phyloP scores from a whole-genome alignment of 2,797 vertebrate genomes.

The Liasis olivaceus region DNA sequence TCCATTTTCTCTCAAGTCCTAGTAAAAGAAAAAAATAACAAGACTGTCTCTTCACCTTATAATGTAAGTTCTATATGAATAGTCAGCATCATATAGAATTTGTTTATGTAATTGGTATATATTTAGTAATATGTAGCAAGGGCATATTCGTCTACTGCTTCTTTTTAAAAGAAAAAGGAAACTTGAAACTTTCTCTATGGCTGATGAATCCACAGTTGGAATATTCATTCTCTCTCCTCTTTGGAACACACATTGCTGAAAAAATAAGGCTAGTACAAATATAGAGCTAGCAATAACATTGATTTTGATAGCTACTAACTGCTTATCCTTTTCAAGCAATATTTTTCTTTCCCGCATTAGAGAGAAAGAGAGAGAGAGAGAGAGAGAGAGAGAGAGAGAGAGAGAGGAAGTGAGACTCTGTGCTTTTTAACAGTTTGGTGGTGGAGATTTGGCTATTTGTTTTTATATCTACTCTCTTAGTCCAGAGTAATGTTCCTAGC shows the following conservation, averaged over 20 bases:
- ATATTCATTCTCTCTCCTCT: not conserved
- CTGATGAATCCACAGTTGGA: not conserved
- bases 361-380: not conserved
- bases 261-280: not conserved
- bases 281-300: not conserved
- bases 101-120: not conserved
- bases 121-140: not conserved
- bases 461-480: slow-evolving; percentile 24
- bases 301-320: not conserved
- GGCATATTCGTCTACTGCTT: not conserved
- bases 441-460: slow-evolving; percentile 7
- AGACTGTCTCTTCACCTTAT: not conserved
- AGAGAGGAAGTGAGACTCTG: not conserved
- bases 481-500: slow-evolving; percentile 7
- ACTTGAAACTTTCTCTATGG: too few relatives aligned
- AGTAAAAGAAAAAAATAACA: not conserved
- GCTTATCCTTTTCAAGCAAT: slow-evolving; percentile 3
- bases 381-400: not conserved
- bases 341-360: not conserved
- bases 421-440: slow-evolving; percentile 11
- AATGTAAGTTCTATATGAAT: not conserved
- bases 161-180: not conserved
- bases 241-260: not conserved
- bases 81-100: not conserved
- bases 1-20: not conserved